Base-by-base conservation (phyloP, 2,797 vertebrate genomes). In the Pseudochirops cupreus region DNA sequence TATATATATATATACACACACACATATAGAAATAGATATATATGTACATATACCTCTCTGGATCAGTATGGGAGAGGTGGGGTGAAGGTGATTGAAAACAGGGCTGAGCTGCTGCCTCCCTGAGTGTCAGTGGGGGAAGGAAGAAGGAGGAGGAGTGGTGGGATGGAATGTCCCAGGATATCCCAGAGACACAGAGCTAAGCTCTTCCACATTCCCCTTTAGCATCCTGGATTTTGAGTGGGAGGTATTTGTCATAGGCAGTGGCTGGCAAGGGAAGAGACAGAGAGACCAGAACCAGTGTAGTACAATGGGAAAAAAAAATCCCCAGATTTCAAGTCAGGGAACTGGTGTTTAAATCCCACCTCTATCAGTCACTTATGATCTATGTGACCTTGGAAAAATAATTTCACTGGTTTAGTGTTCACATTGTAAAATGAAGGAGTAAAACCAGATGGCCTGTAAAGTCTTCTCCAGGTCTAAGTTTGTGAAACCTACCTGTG, bases 101-200 rank as follows among this genome's bases (percentile, higher is more conserved):
- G 55, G 90, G 62, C 1, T 67, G 7, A 26, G 11, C 1, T 39
- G 92, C 52, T 82, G 52, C 31, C 46, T 74, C 28, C 52, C 24
- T 14, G 11, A 53, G 82, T 87, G 0, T 2, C 26, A 24, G 2
- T 0, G 29, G 90, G 2, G 50, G 56, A 54, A 91, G 90, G 13
- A 14, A 9, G 50, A 31, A 87, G 92, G 26, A 1, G 53, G n/a
- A 2, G 6, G 55, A 87, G 1, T 0, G 33, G 28, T 5, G 93
- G 29, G 29, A 7, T n/a, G 52, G 53, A 46, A 13, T 39, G n/a
- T 13, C 31, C 5, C 53, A 91, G n/a, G 50, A 18, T 11, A 3
- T 28, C 2, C 46, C 0, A 1, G 53, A 59, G 39, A 13, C n/a
- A 4, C 1, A 0, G 56, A 55, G 90, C 9, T 24, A 21, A 0